Evolutionary conservation across 2,113 vertebrate species (phyloP), one percentile per base, ranked within the genome.

Genomic region (Sardina pilchardus): DNA sequence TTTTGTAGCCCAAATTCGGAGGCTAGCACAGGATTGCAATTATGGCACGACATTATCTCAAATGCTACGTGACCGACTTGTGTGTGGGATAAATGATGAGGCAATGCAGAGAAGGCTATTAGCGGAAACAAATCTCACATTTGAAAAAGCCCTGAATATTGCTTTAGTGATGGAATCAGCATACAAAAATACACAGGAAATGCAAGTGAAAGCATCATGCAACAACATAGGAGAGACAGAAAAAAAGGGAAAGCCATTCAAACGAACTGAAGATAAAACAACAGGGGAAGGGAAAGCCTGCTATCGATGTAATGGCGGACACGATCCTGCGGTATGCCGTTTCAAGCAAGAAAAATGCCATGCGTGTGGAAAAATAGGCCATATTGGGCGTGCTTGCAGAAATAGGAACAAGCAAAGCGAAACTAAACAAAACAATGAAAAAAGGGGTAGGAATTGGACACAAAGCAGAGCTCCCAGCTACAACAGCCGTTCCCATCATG

Each of bases 31-130:
- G 56, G 85, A 87, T 47, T 89, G 87, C 34, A 85, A 87, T 36
- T 89, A 59, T 42, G 84, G 90, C 19, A 71, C 75, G 14, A 85
- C 71, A 0, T 83, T 89, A 4, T 67, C 71, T 78, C 44, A 78
- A 21, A 89, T 86, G 83, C 43, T 89, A 36, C 50, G 86, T 47
- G 88, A 89, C 82, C 30, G 83, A 42, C 47, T 88, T 21, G 90
- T 88, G 0, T 87, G 87, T 63, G 87, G 86, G 14, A 81, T 89
- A 42, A 86, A 86, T 53, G 89, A 89, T 47, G 88, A 88, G 14
- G 53, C 48, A 8, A 86, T 89, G 53, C 80, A 88, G 36, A n/a
- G 78, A 34, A 26, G 63, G 45, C 53, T 84, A 30, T 45, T 88
- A 67, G n/a, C 86, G 1, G 82, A 89, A 34, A 45, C 50, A 24